phyloP scores from a whole-genome alignment of 2,113 vertebrate species.

The Hypanus sabinus region DNA sequence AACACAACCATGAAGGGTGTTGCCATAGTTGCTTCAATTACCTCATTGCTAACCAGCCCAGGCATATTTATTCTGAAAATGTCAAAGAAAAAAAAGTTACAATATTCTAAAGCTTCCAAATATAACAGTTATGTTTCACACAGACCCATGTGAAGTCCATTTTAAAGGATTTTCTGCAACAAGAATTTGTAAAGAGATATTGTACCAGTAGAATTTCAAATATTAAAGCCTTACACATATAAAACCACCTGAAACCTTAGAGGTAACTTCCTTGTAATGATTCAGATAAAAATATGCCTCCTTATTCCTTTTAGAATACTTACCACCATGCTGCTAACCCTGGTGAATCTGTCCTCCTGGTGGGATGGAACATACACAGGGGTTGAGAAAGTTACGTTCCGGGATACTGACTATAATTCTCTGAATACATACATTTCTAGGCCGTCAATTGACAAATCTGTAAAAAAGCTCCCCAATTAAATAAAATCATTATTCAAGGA shows the following conservation, averaged over 20 bases:
- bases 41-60: background rate
- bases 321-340: too few relatives aligned
- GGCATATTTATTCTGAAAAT: background rate
- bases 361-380: too few relatives aligned
- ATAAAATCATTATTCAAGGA: too few relatives aligned
- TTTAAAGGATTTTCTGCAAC: background rate
- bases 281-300: background rate
- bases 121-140: background rate
- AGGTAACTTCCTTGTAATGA: background rate
- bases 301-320: background rate
- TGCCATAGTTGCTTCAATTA: background rate
- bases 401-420: too few relatives aligned
- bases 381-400: too few relatives aligned
- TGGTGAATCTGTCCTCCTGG: too few relatives aligned
- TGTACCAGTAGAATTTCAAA: background rate
- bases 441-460: too few relatives aligned
- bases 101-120: background rate
- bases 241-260: constrained; percentile 2
- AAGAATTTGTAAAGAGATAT: background rate
- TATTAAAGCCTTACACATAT: background rate
- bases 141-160: too few relatives aligned
- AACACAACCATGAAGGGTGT: background rate
- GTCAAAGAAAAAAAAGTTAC: background rate
- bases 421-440: too few relatives aligned
- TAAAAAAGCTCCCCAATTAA: too few relatives aligned